Evolutionary conservation across 2,888 invertebrate species (phyloP).

Genomic region (Amphipoea lucens): DNA sequence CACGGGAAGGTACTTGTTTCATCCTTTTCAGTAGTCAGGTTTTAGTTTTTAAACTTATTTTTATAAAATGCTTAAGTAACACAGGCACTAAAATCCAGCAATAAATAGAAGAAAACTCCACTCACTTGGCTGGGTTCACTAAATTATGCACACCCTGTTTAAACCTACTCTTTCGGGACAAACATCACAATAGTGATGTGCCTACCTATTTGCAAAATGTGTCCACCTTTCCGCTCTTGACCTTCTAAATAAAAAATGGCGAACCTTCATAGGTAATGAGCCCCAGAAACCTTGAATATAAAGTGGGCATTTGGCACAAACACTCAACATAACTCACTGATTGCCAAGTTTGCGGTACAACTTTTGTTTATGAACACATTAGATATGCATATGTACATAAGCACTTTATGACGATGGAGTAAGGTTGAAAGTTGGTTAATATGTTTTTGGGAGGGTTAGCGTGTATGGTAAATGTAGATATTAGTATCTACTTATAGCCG

Average conservation of each 20-base stretch:
- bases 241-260: constrained; percentile 53
- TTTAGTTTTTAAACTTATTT: no score
- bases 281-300: constrained; percentile 63
- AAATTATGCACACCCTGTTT: constrained; percentile 20
- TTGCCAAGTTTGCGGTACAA: constrained; percentile 62
- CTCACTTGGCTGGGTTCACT: neutral
- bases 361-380: constrained; percentile 58
- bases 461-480: constrained; percentile 30
- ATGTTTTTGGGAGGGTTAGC: neutral
- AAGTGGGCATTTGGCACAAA: constrained; percentile 67
- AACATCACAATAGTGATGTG: constrained; percentile 31
- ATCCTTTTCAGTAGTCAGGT: no score
- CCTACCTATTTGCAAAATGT: constrained; percentile 36
- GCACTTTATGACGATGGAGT: constrained; percentile 8
- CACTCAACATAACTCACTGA: constrained; percentile 62
- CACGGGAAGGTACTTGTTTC: no score
- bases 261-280: constrained; percentile 60
- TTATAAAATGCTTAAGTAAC: neutral
- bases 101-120: neutral
- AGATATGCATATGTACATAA: constrained; percentile 16
- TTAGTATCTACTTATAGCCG: constrained; percentile 40
- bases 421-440: constrained; percentile 33
- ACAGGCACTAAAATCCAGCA: neutral
- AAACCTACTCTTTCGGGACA: constrained; percentile 4
- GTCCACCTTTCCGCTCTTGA: constrained; percentile 56